Evolutionary conservation across 2,797 vertebrate species (phyloP), one percentile per base, ranked within the genome.

Genomic region (Valencia hispanica): DNA sequence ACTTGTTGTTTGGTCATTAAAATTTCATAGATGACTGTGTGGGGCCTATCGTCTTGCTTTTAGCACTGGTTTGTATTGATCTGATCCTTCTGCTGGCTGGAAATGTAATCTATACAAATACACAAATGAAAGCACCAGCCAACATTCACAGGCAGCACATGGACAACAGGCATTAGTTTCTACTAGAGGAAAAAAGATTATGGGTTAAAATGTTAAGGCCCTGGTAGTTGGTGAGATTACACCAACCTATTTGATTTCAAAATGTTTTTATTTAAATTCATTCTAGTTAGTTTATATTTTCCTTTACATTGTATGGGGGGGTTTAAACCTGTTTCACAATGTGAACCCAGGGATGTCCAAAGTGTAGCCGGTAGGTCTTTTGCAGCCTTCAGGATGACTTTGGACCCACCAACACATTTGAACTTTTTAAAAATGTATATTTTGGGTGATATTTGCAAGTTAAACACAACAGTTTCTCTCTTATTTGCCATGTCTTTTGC

Each of bases 91-190:
- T 72, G 79, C 73, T 86, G 79, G 73, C 86, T 87, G 80, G 84
- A 91, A 89, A 78, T 86, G 75, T 87, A 89, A 91, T 91, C 78
- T 53, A 82, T 93, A 84, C 73, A 75, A 87, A 85, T 61, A 76
- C 71, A 75, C 76, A 83, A 81, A 77, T 79, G 78, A 27, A 88
- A 76, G 72, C 75, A 77, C 68, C 53, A 75, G 70, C 41, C 76
- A 76, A 47, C 72, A 77, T 59, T 76, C 80, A 86, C 78, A 75
- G 61, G 51, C 70, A 43, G 65, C 10, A 68, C 73, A 61, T 80
- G 47, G 66, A 70, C 39, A 39, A 41, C 50, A 59, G 50, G 51
- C 73, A 71, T 82, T 68, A 78, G 51, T 79, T 6, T 48, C 47
- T 48, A 17, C 47, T 15, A 48, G 30, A 27, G 57, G 17, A 17